phyloP scores from a whole-genome alignment of 2,888 invertebrate genomes.

The Protula sp. region DNA sequence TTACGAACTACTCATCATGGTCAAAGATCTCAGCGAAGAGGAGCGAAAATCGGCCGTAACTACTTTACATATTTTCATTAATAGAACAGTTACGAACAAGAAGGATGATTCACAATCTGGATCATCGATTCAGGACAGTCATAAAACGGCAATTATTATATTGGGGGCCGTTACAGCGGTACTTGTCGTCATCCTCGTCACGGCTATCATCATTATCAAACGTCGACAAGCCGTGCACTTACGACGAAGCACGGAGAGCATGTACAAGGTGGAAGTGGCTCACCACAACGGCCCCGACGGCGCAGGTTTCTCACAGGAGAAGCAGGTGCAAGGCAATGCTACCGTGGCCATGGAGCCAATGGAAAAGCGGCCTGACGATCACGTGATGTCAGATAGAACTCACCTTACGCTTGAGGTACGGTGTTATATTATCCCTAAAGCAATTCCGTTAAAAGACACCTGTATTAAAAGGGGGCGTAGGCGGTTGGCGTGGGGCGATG shows the following conservation, averaged over 20 bases:
- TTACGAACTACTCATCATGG: slow-evolving; percentile 13
- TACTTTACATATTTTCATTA: slow-evolving; percentile 3
- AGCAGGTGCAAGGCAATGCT: too few relatives aligned
- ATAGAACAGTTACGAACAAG: neutral
- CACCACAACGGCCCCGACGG: too few relatives aligned
- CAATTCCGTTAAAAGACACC: too few relatives aligned
- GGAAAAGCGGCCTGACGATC: too few relatives aligned
- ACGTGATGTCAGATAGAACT: too few relatives aligned
- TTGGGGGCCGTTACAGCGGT: slow-evolving; percentile 14
- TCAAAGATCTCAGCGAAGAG: slow-evolving; percentile 13
- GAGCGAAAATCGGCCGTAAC: slow-evolving; percentile 7
- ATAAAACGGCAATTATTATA: slow-evolving; percentile 12
- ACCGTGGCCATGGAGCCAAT: too few relatives aligned
- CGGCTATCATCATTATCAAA: slow-evolving; percentile 10
- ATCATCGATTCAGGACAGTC: neutral
- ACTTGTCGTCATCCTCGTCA: slow-evolving; percentile 18
- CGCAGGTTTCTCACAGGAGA: too few relatives aligned
- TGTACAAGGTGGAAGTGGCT: neutral
- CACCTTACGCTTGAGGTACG: neutral
- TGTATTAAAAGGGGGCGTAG: too few relatives aligned
- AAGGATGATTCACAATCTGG: too few relatives aligned
- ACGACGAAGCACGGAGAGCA: neutral
- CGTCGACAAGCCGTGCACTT: neutral
- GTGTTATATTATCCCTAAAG: too few relatives aligned
- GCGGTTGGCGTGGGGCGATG: too few relatives aligned